phyloP scores from a whole-genome alignment of 2,888 invertebrate species.

The Vanessa cardui region DNA sequence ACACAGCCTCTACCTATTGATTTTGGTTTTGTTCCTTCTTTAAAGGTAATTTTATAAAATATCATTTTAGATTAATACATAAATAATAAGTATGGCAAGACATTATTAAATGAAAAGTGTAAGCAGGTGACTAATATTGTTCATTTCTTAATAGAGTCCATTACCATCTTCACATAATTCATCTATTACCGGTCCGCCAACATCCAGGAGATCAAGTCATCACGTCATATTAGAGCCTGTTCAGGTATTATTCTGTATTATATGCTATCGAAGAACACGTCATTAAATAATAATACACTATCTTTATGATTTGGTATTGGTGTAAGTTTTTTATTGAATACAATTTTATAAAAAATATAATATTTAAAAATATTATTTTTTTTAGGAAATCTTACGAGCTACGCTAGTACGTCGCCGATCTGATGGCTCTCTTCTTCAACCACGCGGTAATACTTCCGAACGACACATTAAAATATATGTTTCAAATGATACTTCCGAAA shows the following conservation, averaged over 20 bases:
- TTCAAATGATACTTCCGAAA: constrained; percentile 54
- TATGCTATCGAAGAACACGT: too few species aligned
- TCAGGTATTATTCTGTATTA: constrained; percentile 51
- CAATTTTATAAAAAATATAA: too few species aligned
- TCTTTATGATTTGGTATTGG: not conserved
- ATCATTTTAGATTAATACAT: too few species aligned
- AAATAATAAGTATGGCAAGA: too few species aligned
- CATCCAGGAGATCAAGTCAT: constrained; percentile 75
- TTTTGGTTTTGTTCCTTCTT: constrained; percentile 73
- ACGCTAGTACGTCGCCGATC: constrained; percentile 72
- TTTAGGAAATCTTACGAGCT: constrained; percentile 68
- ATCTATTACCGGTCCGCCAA: constrained; percentile 72
- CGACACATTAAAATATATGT: constrained; percentile 74
- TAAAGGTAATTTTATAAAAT: constrained; percentile 54
- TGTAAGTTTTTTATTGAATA: too few species aligned
- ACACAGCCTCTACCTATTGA: constrained; percentile 74
- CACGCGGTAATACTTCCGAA: constrained; percentile 55
- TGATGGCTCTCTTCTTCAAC: constrained; percentile 71
- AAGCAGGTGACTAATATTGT: too few species aligned
- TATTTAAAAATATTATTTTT: too few species aligned
- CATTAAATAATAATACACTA: too few species aligned
- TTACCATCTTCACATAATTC: constrained; percentile 69
- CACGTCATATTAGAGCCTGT: constrained; percentile 70
- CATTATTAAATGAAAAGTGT: too few species aligned
- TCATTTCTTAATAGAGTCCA: constrained; percentile 56